These are phyloP conservation scores for Sphaeridia pumilis DNA, from an alignment of 2,888 invertebrate genomes.

Conservation along the genomic window DNA sequence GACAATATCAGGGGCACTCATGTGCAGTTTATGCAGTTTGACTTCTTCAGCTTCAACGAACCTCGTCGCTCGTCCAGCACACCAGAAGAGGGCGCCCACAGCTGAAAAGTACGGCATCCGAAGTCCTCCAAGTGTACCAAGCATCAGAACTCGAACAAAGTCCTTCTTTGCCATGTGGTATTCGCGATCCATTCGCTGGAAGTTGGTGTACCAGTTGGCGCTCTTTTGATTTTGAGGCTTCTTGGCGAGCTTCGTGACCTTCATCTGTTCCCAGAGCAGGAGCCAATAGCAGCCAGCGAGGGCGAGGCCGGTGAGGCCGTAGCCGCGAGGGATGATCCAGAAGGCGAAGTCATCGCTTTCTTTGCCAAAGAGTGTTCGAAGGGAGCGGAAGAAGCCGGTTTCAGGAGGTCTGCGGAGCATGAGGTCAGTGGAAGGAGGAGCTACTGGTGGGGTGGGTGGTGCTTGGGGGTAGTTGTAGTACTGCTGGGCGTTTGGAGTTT, in stretches of 20 bases:
- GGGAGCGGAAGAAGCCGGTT: background rate
- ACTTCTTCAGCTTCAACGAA: slow-evolving; percentile 6
- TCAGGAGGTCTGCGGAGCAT: background rate
- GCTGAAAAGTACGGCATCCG: slow-evolving; percentile 8
- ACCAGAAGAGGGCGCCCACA: slow-evolving; percentile 8
- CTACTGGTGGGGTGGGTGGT: too few relatives aligned
- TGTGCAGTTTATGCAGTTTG: background rate
- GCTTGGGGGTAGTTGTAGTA: too few relatives aligned
- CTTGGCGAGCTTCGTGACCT: slow-evolving; percentile 6
- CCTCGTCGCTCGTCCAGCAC: slow-evolving; percentile 3
- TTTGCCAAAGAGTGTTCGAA: slow-evolving; percentile 4
- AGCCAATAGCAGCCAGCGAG: slow-evolving; percentile 6
- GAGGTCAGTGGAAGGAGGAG: too few relatives aligned
- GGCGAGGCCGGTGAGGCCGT: slow-evolving; percentile 1
- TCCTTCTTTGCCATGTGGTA: slow-evolving; percentile 1
- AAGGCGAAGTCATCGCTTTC: slow-evolving; percentile 7
- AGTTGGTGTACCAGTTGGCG: slow-evolving; percentile 1
- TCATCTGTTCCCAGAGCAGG: slow-evolving; percentile 4
- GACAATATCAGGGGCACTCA: background rate
- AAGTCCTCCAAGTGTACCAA: slow-evolving; percentile 5
- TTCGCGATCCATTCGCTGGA: slow-evolving; percentile 3
- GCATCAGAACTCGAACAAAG: slow-evolving; percentile 3
- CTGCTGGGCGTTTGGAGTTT: too few relatives aligned
- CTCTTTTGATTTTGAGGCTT: background rate
- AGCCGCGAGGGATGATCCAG: slow-evolving; percentile 7